phyloP scores from a whole-genome alignment of 2,113 vertebrate genomes.

The Pangasianodon hypophthalmus region DNA sequence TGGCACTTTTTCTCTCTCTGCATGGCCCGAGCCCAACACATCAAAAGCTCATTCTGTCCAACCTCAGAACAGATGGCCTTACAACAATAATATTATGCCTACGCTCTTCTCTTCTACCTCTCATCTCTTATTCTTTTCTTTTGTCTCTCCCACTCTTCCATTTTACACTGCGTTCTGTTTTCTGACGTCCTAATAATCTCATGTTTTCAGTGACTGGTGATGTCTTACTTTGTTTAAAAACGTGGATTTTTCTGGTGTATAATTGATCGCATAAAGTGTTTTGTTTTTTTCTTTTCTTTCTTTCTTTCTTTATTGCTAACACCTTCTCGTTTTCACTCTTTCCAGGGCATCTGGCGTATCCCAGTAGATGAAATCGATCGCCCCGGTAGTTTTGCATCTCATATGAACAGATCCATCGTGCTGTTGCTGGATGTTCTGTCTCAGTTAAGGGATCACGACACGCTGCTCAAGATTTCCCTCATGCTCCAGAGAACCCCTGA shows the following conservation, averaged over 20 bases:
- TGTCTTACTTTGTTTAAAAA: not conserved
- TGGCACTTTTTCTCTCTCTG: slow-evolving; percentile 39
- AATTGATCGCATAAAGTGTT: not conserved
- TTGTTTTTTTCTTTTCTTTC: not conserved
- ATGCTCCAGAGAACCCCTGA: slow-evolving; percentile 98
- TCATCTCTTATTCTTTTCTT: slow-evolving; percentile 15
- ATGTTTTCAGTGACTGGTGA: not conserved
- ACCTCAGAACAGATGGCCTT: slow-evolving; percentile 52
- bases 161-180: slow-evolving; percentile 1
- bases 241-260: not conserved
- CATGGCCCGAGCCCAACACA: slow-evolving; percentile 42
- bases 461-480: slow-evolving; percentile 92
- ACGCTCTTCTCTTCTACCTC: slow-evolving; percentile 17
- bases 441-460: slow-evolving; percentile 91
- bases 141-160: slow-evolving; percentile 24
- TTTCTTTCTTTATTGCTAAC: slow-evolving; percentile 44
- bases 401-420: slow-evolving; percentile 99
- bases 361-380: slow-evolving; percentile 99
- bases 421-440: slow-evolving; percentile 91
- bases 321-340: slow-evolving; percentile 44
- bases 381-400: slow-evolving; percentile 96
- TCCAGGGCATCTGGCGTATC: slow-evolving; percentile 98
- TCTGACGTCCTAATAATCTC: slow-evolving; percentile 20
- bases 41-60: slow-evolving; percentile 44
- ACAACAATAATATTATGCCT: slow-evolving; percentile 47